Percentiles rank a stretch among this genome's conserved stretches.
phyloP scores from a whole-genome alignment of 2,888 invertebrate genomes.

The Thumatha senex region DNA sequence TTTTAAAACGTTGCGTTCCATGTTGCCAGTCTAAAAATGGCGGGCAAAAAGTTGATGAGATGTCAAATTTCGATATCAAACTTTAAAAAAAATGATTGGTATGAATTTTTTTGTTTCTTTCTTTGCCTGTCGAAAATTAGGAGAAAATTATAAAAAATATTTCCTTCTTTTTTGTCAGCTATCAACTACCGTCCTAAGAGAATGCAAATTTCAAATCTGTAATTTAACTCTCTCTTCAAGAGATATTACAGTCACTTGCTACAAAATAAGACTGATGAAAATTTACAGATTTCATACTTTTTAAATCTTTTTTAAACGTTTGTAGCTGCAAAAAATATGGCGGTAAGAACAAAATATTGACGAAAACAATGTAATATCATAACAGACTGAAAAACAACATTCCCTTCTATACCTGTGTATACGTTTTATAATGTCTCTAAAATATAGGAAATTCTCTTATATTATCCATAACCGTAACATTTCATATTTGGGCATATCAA shows the following conservation, averaged over 20 bases:
- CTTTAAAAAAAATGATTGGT: conserved; percentile 2
- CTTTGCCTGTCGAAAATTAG: too few species aligned
- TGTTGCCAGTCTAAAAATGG: conserved; percentile 23
- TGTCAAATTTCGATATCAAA: conserved; percentile 31
- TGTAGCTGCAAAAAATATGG: conserved; percentile 40
- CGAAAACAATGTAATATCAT: conserved; percentile 49
- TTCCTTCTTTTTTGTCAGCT: conserved; percentile 7
- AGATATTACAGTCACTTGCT: conserved; percentile 38
- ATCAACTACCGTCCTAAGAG: conserved; percentile 50
- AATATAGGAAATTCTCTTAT: conserved; percentile 32
- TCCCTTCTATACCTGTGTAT: conserved; percentile 50
- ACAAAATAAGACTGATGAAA: conserved; percentile 74
- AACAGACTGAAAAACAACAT: conserved; percentile 60
- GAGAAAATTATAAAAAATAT: too few species aligned
- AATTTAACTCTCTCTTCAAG: conserved; percentile 11
- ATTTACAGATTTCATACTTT: conserved; percentile 71
- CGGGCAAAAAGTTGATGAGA: conserved; percentile 12
- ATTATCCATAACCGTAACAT: conserved; percentile 6
- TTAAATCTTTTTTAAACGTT: conserved; percentile 54
- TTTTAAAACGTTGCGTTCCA: conserved; percentile 15
- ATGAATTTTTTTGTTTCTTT: too few species aligned
- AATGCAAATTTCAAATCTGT: conserved; percentile 11
- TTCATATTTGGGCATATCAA: conserved; percentile 7
- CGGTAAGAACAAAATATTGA: conserved; percentile 33
- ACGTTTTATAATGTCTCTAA: conserved; percentile 50